Conservation (phyloP, 2,888 invertebrate species). For the Caenorhabditis sp. region DNA sequence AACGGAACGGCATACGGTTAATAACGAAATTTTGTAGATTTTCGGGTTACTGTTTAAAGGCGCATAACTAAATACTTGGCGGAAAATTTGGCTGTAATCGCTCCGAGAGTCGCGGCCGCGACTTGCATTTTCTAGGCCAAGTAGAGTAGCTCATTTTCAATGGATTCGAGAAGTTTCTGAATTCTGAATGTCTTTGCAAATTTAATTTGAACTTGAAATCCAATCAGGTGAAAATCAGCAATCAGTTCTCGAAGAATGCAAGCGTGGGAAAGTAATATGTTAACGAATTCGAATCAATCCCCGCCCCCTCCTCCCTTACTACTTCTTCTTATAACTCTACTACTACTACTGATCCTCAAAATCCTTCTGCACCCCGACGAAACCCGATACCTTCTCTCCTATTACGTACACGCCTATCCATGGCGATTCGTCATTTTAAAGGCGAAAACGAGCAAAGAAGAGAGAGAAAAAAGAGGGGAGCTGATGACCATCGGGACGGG, state of each 20-base stretch:
- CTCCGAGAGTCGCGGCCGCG: no score
- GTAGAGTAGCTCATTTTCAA: no score
- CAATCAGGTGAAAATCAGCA: no score
- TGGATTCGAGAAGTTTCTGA: neutral
- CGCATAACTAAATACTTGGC: no score
- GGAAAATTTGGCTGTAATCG: no score
- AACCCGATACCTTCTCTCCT: conserved; percentile 33
- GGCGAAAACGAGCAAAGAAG: neutral
- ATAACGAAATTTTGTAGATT: no score
- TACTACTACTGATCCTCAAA: neutral
- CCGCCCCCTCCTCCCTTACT: neutral
- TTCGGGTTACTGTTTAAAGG: no score
- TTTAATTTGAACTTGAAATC: no score
- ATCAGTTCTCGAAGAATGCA: neutral
- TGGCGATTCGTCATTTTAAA: neutral
- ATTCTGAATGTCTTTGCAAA: no score
- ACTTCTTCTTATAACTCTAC: neutral
- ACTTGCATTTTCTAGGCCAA: no score
- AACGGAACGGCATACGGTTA: no score
- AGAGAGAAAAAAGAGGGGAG: neutral
- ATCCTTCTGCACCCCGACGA: conserved; percentile 16
- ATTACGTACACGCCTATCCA: conserved; percentile 5
- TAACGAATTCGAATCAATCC: neutral
- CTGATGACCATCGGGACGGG: conserved; percentile 23
- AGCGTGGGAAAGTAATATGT: neutral